Conservation (phyloP, 2,113 vertebrate genomes). For the Axis porcinus region DNA sequence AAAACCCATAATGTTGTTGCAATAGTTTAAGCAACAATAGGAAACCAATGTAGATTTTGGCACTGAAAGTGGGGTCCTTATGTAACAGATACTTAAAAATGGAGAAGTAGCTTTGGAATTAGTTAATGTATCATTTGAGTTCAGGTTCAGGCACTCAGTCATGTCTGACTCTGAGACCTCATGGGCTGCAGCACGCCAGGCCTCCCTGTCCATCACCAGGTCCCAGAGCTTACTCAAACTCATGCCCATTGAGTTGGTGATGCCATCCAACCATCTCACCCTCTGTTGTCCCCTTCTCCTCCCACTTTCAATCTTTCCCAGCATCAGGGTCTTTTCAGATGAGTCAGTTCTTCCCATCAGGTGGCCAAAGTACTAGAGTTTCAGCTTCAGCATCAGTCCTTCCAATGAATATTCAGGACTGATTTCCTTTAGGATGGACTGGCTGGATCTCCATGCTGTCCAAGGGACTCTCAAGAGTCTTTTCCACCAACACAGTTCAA, state of each 20-base stretch:
- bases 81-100: background rate
- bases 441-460: background rate
- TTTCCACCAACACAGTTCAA: background rate
- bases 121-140: background rate
- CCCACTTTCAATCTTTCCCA: background rate
- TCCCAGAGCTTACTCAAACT: background rate
- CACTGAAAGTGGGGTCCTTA: background rate
- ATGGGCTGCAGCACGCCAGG: background rate
- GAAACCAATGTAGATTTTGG: background rate
- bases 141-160: background rate
- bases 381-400: background rate
- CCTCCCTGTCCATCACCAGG: background rate
- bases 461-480: background rate
- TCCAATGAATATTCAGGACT: background rate
- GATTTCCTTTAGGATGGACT: background rate
- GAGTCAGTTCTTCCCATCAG: background rate
- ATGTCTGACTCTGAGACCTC: background rate
- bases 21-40: background rate
- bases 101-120: background rate
- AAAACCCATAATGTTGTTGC: background rate
- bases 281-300: fast-evolving
- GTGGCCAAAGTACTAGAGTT: background rate
- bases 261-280: background rate
- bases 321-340: background rate
- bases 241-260: background rate